Evolutionary conservation across 1,140 invertebrate genomes (phyloP).

Genomic region (Cyclargus thomasi): DNA sequence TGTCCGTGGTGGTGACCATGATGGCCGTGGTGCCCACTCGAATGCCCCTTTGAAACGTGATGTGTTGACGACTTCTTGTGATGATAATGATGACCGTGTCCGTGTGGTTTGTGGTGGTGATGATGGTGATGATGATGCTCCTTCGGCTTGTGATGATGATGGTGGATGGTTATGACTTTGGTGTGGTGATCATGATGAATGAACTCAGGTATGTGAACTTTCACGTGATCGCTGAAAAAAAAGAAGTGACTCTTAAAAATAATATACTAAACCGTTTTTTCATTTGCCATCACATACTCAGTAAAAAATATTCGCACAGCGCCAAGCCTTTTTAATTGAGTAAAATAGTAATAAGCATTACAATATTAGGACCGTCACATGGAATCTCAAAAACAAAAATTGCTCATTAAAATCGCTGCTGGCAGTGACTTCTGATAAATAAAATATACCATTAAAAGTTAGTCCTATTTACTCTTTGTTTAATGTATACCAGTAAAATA

Average conservation of each 20-base stretch:
- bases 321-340: too few species aligned
- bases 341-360: too few species aligned
- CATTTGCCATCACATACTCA: too few species aligned
- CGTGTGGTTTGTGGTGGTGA: slow-evolving; percentile 49
- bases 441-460: not conserved
- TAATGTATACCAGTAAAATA: not conserved
- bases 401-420: too few species aligned
- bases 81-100: slow-evolving; percentile 50
- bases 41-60: slow-evolving; percentile 40
- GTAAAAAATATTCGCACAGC: too few species aligned
- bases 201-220: slow-evolving; percentile 76
- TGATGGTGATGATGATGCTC: slow-evolving; percentile 61
- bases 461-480: too few species aligned
- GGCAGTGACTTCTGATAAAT: not conserved
- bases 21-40: slow-evolving; percentile 40
- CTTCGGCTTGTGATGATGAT: slow-evolving; percentile 68
- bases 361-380: too few species aligned
- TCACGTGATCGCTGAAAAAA: slow-evolving; percentile 74
- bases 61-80: slow-evolving; percentile 51
- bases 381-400: too few species aligned
- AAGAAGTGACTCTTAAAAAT: slow-evolving; percentile 27
- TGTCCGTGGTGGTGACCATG: slow-evolving; percentile 46
- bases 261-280: not conserved
- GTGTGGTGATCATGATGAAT: slow-evolving; percentile 77
- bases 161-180: slow-evolving; percentile 75